These are phyloP conservation scores for Drosophila willistoni DNA, from an alignment of 1,140 invertebrate species.

Conservation along the genomic window DNA sequence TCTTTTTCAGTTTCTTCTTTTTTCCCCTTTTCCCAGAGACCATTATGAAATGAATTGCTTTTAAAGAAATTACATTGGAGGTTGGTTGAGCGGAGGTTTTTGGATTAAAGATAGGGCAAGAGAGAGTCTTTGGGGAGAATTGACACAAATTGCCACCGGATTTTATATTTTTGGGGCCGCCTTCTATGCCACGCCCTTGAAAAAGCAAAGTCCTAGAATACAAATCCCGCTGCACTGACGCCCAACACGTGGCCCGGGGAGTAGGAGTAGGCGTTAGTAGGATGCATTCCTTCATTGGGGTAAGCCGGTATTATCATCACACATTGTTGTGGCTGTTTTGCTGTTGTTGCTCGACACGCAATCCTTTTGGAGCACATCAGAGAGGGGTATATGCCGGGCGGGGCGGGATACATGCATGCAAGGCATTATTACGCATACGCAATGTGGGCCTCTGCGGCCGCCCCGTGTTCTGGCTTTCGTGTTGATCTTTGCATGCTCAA, in stretches of 20 bases:
- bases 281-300: slow-evolving; percentile 14
- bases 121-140: slow-evolving; percentile 30
- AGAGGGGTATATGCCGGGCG: slow-evolving; percentile 28
- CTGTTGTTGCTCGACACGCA: slow-evolving; percentile 80
- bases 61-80: slow-evolving; percentile 80
- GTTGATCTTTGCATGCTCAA: slow-evolving; percentile 72
- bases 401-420: slow-evolving; percentile 51
- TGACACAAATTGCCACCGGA: slow-evolving; percentile 55
- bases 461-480: slow-evolving; percentile 6
- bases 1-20: slow-evolving; percentile 50
- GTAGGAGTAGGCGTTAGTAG: neutral
- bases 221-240: slow-evolving; percentile 19
- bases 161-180: slow-evolving; percentile 23
- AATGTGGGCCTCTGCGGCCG: slow-evolving; percentile 41
- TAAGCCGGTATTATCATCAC: slow-evolving; percentile 18
- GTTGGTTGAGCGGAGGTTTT: slow-evolving; percentile 22
- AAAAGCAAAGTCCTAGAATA: neutral
- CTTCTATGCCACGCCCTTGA: slow-evolving; percentile 17
- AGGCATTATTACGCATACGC: slow-evolving; percentile 70
- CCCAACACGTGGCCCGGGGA: neutral
- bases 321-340: slow-evolving; percentile 36
- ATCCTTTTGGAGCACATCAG: slow-evolving; percentile 59
- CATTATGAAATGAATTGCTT: slow-evolving; percentile 82
- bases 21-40: slow-evolving; percentile 52
- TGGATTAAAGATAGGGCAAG: slow-evolving; percentile 7